phyloP scores from a whole-genome alignment of 2,888 invertebrate species.

The Eupithecia inturbata region DNA sequence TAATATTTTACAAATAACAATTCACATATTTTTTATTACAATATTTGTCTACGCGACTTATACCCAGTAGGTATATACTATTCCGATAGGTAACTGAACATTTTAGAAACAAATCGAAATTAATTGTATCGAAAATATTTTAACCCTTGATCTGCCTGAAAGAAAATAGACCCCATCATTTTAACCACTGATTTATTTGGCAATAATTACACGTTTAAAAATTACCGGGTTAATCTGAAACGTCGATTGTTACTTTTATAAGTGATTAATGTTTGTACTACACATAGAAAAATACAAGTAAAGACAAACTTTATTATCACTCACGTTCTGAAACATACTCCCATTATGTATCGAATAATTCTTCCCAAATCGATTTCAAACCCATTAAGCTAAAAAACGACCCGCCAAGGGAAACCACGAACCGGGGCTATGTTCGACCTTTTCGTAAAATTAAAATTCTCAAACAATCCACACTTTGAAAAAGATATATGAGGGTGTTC shows the following conservation, averaged over 20 bases:
- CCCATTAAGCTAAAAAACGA: conserved; percentile 34
- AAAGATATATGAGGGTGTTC: conserved; percentile 81
- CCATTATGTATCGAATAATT: conserved; percentile 17
- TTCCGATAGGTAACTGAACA: not conserved
- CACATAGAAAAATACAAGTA: not conserved
- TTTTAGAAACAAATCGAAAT: not conserved
- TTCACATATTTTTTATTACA: not conserved
- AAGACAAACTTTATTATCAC: conserved; percentile 19
- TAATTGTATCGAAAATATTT: not conserved
- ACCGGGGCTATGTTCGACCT: conserved; percentile 44
- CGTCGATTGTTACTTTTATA: not conserved
- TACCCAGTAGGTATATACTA: not conserved
- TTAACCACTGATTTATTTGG: not conserved
- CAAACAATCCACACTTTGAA: conserved; percentile 81
- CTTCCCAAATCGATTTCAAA: conserved; percentile 32
- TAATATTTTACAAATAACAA: too few relatives aligned
- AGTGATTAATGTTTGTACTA: too few relatives aligned
- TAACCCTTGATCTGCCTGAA: not conserved
- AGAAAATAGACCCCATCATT: not conserved
- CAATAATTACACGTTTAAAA: not conserved
- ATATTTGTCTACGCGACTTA: not conserved
- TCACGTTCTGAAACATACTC: not conserved
- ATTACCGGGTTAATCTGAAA: not conserved
- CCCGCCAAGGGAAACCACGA: conserved; percentile 39
- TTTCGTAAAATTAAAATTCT: conserved; percentile 79